A percentile compares a stretch with the other conserved stretches of the same genome.
Evolutionary conservation across 2,797 vertebrate genomes (phyloP).

Genomic region (Sebastes kiyomatsui): DNA sequence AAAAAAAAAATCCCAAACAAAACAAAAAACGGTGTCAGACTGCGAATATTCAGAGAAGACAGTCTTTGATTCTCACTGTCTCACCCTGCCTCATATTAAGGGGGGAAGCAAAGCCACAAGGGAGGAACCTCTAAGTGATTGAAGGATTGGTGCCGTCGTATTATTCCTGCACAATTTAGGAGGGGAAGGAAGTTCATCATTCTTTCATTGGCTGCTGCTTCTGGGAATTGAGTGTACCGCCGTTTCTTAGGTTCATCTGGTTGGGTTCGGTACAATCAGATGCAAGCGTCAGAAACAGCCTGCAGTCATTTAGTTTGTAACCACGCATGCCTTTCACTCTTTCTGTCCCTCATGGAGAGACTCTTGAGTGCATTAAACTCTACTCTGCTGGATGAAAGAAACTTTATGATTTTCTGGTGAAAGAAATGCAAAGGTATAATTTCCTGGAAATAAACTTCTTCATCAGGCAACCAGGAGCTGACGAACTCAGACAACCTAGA

Average conservation of each 20-base stretch:
- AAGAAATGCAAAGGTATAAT: conserved; percentile 27
- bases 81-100: conserved; percentile 22
- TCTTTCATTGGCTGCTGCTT: conserved; percentile 53
- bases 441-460: conserved; percentile 9
- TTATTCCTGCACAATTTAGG: conserved; percentile 51
- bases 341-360: neutral
- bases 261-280: conserved; percentile 29
- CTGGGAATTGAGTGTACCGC: conserved; percentile 11
- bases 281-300: conserved; percentile 45
- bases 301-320: conserved; percentile 1
- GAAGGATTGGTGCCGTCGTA: conserved; percentile 71
- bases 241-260: conserved; percentile 25
- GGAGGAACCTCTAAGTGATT: conserved; percentile 66
- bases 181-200: conserved; percentile 67
- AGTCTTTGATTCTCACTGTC: conserved; percentile 32
- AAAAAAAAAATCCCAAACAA: conserved; percentile 4
- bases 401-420: neutral
- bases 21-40: conserved; percentile 31
- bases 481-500: neutral
- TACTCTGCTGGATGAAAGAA: conserved; percentile 4
- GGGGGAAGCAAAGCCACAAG: conserved; percentile 35
- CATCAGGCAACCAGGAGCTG: conserved; percentile 4
- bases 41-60: conserved; percentile 30
- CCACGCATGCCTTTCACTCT: neutral
- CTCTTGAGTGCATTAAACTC: conserved; percentile 11